Conservation (phyloP, 35 echinoderm and acorn worm species). For the Acanthaster planci region DNA sequence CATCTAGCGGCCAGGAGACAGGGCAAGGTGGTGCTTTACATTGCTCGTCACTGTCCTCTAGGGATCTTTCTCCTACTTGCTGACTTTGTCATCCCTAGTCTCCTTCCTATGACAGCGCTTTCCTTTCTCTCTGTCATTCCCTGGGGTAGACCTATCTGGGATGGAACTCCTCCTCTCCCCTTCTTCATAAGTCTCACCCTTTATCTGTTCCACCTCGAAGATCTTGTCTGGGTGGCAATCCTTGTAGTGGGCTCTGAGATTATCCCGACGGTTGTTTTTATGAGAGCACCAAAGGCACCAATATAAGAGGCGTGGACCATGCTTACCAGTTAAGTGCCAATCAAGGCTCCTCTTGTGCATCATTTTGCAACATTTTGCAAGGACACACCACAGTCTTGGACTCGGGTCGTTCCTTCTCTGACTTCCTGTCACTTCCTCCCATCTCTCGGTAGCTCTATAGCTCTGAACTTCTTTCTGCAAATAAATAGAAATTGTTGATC, state of each 20-base stretch:
- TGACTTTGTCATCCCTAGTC: neutral
- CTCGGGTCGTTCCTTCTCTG: too few species aligned
- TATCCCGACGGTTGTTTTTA: neutral
- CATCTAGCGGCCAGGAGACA: neutral
- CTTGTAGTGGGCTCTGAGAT: neutral
- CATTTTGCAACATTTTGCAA: too few species aligned
- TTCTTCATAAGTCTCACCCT: too few species aligned
- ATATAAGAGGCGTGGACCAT: neutral
- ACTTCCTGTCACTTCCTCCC: neutral
- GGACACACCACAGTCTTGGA: too few species aligned
- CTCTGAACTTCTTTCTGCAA: too few species aligned
- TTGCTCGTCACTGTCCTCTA: neutral
- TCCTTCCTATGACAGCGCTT: too few species aligned
- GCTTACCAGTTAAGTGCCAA: neutral
- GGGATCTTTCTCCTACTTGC: neutral
- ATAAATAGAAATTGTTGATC: too few species aligned
- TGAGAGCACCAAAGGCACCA: neutral
- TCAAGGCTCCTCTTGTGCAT: neutral
- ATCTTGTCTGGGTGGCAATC: neutral
- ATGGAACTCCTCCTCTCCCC: neutral
- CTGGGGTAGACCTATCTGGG: neutral
- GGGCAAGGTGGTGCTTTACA: neutral
- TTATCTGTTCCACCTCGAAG: too few species aligned
- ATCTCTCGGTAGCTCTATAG: neutral
- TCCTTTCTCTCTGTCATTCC: too few species aligned